phyloP scores from a whole-genome alignment of 2,113 vertebrate genomes.

The Mirza zaza region DNA sequence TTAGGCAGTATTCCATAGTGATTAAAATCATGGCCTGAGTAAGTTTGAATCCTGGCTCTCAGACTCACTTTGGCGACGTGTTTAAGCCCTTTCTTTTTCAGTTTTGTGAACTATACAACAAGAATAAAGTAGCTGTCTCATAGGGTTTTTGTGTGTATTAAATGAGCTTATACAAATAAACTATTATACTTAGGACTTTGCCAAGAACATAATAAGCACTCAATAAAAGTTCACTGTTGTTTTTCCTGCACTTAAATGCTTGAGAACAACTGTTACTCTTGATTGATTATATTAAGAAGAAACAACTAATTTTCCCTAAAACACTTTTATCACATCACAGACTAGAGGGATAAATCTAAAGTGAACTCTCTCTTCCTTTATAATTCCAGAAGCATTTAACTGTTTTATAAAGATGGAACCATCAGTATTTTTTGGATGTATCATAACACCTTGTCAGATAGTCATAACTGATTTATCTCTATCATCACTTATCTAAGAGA shows the following conservation, averaged over 20 bases:
- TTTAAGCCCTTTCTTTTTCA: background rate
- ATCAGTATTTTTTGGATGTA: background rate
- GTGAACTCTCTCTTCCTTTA: conserved; percentile 15
- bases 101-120: background rate
- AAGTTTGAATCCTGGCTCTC: background rate
- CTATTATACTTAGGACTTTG: background rate
- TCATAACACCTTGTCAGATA: background rate
- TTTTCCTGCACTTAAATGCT: background rate
- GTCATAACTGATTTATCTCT: background rate
- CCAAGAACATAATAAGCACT: background rate
- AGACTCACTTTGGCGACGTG: background rate
- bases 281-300: conserved; percentile 37
- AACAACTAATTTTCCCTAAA: conserved; percentile 40
- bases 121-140: background rate
- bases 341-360: conserved; percentile 9
- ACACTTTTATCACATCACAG: conserved; percentile 23
- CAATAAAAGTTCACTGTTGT: conserved; percentile 17
- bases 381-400: conserved; percentile 9
- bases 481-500: background rate
- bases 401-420: background rate
- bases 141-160: background rate
- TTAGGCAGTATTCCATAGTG: no score
- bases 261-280: conserved; percentile 22
- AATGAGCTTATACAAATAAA: background rate
- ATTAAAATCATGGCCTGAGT: background rate